phyloP scores from a whole-genome alignment of 2,888 invertebrate genomes.

The Germaria angustata region DNA sequence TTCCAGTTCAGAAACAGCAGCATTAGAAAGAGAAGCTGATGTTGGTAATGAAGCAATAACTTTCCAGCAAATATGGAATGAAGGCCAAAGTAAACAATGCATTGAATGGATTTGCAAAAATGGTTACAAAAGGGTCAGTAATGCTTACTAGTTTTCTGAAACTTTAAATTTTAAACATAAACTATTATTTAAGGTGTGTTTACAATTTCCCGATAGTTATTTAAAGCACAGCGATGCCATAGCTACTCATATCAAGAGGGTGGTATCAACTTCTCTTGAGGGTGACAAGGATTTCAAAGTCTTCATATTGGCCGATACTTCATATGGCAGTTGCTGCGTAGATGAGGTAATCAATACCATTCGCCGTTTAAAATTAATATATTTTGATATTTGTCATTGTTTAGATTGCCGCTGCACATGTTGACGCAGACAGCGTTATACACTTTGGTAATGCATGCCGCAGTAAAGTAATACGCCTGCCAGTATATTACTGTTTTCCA shows the following conservation, averaged over 20 bases:
- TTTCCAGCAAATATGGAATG: slow-evolving; percentile 77
- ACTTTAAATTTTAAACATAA: background rate
- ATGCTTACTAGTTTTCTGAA: background rate
- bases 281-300: slow-evolving; percentile 81
- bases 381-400: slow-evolving; percentile 68
- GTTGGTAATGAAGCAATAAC: slow-evolving; percentile 65
- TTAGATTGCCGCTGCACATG: slow-evolving; percentile 94
- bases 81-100: slow-evolving; percentile 74
- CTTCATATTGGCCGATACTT: slow-evolving; percentile 93
- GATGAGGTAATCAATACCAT: slow-evolving; percentile 71
- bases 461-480: slow-evolving; percentile 86
- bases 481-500: slow-evolving; percentile 87
- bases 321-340: slow-evolving; percentile 89
- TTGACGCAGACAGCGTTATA: slow-evolving; percentile 90
- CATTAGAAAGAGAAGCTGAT: slow-evolving; percentile 75
- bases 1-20: slow-evolving; percentile 76
- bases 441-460: slow-evolving; percentile 96
- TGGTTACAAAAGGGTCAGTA: slow-evolving; percentile 84
- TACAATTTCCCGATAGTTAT: slow-evolving; percentile 94
- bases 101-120: slow-evolving; percentile 86
- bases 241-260: slow-evolving; percentile 82
- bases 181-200: slow-evolving; percentile 84
- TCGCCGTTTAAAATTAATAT: background rate
- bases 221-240: slow-evolving; percentile 86
- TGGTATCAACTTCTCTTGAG: slow-evolving; percentile 66